Evolutionary conservation across 2,113 vertebrate species (phyloP), one percentile per base, ranked within the genome.

Genomic region (Laterallus jamaicensis): DNA sequence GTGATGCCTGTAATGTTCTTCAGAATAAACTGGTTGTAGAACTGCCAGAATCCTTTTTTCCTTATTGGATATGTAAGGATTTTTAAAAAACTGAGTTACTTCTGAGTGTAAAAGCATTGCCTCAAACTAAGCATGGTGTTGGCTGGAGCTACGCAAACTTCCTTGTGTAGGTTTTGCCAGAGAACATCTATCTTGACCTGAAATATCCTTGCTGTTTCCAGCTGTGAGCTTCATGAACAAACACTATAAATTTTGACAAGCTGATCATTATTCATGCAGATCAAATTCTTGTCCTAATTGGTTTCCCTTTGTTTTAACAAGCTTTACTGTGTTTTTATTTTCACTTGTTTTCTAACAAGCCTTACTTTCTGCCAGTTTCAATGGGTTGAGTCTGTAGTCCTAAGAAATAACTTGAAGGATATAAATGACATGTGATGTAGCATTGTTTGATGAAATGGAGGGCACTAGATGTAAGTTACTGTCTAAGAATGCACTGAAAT

Each of bases 141-240:
- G 91, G 94, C 94, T 82, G 82, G 49, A 90, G 35, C 67, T 89
- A 16, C 68, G 60, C 84, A 77, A 78, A 94, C n/a, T 73, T 95
- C n/a, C 92, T 64, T 88, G 40, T 88, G 80, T 91, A 91, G 91
- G 47, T 88, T 96, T 94, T 96, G 94, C 92, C 88, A 94, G 76
- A 94, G 77, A 96, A 82, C 86, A 55, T 96, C 0, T 6, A 83
- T 95, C 93, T 55, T 97, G 96, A 95, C 86, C 93, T 93, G 88
- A 94, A 97, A 93, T 95, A 95, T 86, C 86, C 90, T 67, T 91
- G 47, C 89, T 83, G 80, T 85, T 95, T 96, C 95, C 95, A 94
- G 70, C 89, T 96, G 95, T 91, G 90, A 92, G 74, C 54, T 89
- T 94, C n/a, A n/a, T 63, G 83, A 96, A 26, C 42, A 78, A 86